Evolutionary conservation across 2,888 invertebrate species (phyloP).

Genomic region (Diarsia mendica): DNA sequence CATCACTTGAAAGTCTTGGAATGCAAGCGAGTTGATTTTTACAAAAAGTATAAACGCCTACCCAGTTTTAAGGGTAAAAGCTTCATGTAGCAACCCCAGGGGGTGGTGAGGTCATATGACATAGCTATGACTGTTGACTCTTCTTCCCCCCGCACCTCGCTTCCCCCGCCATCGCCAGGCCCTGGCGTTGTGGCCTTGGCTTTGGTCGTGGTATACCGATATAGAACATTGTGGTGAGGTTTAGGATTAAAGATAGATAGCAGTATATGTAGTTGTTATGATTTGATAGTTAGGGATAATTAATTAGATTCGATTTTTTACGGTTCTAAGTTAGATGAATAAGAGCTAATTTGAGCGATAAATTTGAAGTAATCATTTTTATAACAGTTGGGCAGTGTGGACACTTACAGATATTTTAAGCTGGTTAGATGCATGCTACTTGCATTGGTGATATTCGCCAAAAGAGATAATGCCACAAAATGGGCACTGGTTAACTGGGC

Average conservation of each 20-base stretch:
- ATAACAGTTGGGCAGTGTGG: too few relatives aligned
- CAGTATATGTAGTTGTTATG: conserved; percentile 22
- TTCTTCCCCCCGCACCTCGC: background rate
- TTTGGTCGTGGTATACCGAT: conserved; percentile 30
- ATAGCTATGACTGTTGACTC: conserved; percentile 48
- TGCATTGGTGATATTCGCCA: too few relatives aligned
- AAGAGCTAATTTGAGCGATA: too few relatives aligned
- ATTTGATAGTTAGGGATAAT: conserved; percentile 10
- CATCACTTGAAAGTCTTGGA: too few relatives aligned
- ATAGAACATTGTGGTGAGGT: conserved; percentile 24
- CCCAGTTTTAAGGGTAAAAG: conserved; percentile 5
- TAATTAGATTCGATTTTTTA: conserved; percentile 16
- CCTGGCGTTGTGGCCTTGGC: conserved; percentile 46
- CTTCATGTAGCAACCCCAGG: conserved; percentile 30
- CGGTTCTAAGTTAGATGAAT: too few relatives aligned
- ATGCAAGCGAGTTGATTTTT: background rate
- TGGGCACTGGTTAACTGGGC: too few relatives aligned
- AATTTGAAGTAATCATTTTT: too few relatives aligned
- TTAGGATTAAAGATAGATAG: conserved; percentile 24
- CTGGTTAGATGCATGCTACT: too few relatives aligned
- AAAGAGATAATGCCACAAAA: too few relatives aligned
- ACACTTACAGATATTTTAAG: too few relatives aligned
- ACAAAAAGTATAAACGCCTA: background rate
- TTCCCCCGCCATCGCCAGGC: conserved; percentile 4
- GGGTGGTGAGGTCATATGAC: conserved; percentile 54